Evolutionary conservation across 2,888 invertebrate species (phyloP).

Genomic region (Hypselothyrea guttata): DNA sequence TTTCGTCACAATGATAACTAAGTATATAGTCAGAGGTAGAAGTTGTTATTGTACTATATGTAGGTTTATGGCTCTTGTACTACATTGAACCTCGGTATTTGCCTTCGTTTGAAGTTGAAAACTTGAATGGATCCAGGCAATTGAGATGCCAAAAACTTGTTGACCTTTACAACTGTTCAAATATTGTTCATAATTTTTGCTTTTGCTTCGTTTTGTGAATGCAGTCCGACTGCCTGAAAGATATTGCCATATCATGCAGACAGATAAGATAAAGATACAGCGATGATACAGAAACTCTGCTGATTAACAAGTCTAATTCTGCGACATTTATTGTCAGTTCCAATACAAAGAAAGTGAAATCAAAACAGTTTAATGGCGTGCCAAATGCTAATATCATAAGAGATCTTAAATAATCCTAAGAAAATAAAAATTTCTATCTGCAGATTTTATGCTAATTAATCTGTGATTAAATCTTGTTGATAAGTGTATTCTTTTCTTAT

Average conservation of each 20-base stretch:
- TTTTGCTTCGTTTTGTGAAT: too few species aligned
- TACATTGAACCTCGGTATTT: conserved; percentile 50
- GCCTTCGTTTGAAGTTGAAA: conserved; percentile 41
- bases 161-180: conserved; percentile 66
- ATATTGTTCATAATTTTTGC: conserved; percentile 32
- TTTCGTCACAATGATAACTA: conserved; percentile 39
- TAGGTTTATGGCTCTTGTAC: conserved; percentile 49
- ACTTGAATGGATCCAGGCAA: conserved; percentile 25
- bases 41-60: conserved; percentile 13
- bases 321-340: conserved; percentile 2
- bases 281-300: neutral
- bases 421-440: conserved; percentile 12
- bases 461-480: neutral
- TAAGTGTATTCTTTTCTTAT: too few species aligned
- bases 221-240: conserved; percentile 38
- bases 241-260: conserved; percentile 5
- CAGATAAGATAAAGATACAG: conserved; percentile 24
- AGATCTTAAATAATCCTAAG: conserved; percentile 9
- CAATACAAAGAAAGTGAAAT: conserved; percentile 56
- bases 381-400: conserved; percentile 52
- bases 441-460: too few species aligned
- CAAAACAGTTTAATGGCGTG: conserved; percentile 51
- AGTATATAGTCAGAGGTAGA: conserved; percentile 2
- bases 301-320: conserved; percentile 13
- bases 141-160: conserved; percentile 38